Evolutionary conservation across 2,113 vertebrate species (phyloP), one percentile per base, ranked within the genome.

Genomic region (Ancistrus triradiatus): DNA sequence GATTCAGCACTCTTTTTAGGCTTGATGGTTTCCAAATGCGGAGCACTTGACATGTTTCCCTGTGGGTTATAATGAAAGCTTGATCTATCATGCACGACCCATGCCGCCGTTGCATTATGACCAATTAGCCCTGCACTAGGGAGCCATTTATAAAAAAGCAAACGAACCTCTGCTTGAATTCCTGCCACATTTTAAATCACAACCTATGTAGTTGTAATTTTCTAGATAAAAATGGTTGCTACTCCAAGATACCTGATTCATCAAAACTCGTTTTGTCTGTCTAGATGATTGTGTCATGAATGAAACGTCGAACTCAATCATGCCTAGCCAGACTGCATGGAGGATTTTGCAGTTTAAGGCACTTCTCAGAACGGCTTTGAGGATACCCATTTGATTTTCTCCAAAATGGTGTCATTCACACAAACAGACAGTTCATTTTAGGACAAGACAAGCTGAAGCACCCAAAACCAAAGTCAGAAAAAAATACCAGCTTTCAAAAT

Each of bases 381-480:
- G 7, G 8, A 13, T 28, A 51, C 13, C 11, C 38, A 37, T n/a
- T 15, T 53, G 24, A 24, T 63, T 38, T 49, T 24, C 9, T 38
- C 21, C 11, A 33, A n/a, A 59, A 49, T 60, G 49, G 60, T 69
- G 66, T 57, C 22, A 2, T 25, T 69, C n/a, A 31, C 71, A 74
- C 66, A 74, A 59, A 58, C 65, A 73, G 71, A 74, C 59, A 73
- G 65, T 15, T 59, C 10, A 25, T 59, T 21, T 60, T 4, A 37
- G 13, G 22, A 58, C 10, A 51, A 28, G 17, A 4, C 2, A 8
- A n/a, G n/a, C n/a, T n/a, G 21, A 47, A 11, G 49, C 3, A 24
- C 22, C 27, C 21, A 38, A 59, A 37, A 43, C 35, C 44, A 58
- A 19, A 46, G 47, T 22, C 22, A 46, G n/a, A n/a, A n/a, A n/a